phyloP scores from a whole-genome alignment of 2,113 vertebrate species.

The Apteryx owenii region DNA sequence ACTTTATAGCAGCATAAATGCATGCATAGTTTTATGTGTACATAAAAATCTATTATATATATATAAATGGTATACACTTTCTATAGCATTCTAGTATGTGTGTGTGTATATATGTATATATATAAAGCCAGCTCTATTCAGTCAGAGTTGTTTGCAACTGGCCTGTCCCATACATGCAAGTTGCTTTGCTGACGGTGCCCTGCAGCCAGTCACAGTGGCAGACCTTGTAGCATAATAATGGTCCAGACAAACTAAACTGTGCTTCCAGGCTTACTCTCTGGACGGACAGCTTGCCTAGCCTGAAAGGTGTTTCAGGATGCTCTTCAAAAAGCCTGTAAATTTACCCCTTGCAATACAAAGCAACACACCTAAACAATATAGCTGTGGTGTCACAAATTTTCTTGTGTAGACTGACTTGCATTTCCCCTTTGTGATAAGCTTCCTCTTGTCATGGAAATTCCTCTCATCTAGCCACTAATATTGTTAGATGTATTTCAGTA shows the following conservation, averaged over 20 bases:
- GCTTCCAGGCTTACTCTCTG: neutral
- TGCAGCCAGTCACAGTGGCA: neutral
- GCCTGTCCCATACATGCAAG: neutral
- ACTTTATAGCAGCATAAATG: neutral
- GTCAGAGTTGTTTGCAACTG: neutral
- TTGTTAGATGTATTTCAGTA: neutral
- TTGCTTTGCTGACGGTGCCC: neutral
- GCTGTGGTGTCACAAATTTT: neutral
- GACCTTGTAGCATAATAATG: neutral
- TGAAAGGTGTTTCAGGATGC: neutral
- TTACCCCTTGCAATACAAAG: neutral
- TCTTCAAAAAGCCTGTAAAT: neutral
- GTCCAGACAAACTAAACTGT: fast-evolving
- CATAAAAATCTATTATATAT: neutral
- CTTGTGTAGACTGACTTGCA: neutral
- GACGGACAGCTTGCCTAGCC: no score
- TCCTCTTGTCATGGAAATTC: neutral
- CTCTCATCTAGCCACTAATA: neutral
- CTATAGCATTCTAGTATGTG: neutral
- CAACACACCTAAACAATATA: neutral
- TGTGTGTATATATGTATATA: neutral
- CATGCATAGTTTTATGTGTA: neutral
- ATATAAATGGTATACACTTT: neutral
- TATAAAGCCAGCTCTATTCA: neutral
- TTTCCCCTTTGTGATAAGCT: neutral